Evolutionary conservation across 2,888 invertebrate genomes (phyloP), one percentile per base, ranked within the genome.

Genomic region (Drosophila melanocephala): DNA sequence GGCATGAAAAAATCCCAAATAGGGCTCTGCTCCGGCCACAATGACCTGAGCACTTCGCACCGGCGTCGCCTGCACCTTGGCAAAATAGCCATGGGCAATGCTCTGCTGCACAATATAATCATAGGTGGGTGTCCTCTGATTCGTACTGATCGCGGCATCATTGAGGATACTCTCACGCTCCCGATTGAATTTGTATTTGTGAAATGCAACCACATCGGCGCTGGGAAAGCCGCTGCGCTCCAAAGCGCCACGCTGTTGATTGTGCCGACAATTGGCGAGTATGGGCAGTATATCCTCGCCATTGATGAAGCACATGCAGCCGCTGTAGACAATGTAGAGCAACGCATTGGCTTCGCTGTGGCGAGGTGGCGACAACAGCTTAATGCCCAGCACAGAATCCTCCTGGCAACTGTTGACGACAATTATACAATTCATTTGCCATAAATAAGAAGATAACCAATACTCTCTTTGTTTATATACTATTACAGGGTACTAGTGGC

Each of bases 1-100:
- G 9, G 97, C 98, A 93, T 97, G 97, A 93, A 98, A 98, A 93
- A 98, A 98, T 2, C 97, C 97, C 70, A 98, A 92, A 93, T 96
- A 99, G 0, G 99, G 99, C 72, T 96, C 95, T 9, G 95, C 95
- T 1, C 99, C 99, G 12, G 96, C 95, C 14, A 96, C 96, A 51
- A 98, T 93, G 44, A 97, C 96, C 58, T 97, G 94, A 28, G 96
- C 96, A 73, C 96, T 96, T 62, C 97, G 95, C 2, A 97, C 96
- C 0, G 97, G 96, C 69, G 96, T 95, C 7, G 96, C 95, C 55
- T 96, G 94, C 75, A 96, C 96, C 92, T 95, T 95, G 19, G 93
- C 92, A 74, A 89, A 92, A 53, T 92, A 92, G 4, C 94, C 94
- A 37, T 82, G 76, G 12, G 90, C 85, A 14, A 93, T 78, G 72